Conservation (phyloP, 1,140 invertebrate species). For the Drosophila simulans region DNA sequence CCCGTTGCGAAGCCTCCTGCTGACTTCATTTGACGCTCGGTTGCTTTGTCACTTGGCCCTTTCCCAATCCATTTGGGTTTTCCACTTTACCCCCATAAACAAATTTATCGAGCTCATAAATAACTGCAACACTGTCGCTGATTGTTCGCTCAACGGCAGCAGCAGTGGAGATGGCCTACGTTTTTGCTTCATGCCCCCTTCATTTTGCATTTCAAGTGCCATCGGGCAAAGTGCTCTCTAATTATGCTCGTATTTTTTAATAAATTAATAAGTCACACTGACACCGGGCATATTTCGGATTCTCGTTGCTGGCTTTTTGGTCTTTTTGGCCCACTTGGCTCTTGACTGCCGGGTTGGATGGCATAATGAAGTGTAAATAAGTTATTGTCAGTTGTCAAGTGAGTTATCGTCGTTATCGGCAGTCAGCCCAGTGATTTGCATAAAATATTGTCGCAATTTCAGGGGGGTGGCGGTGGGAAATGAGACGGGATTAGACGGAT, state of each 20-base stretch:
- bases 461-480: not conserved
- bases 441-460: slow-evolving; percentile 73
- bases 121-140: slow-evolving; percentile 81
- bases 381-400: slow-evolving; percentile 82
- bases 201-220: slow-evolving; percentile 79
- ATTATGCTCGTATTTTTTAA: slow-evolving; percentile 81
- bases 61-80: not conserved
- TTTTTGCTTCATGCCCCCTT: not conserved
- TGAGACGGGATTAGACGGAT: slow-evolving; percentile 22
- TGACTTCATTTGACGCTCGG: slow-evolving; percentile 77
- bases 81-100: slow-evolving; percentile 65
- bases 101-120: slow-evolving; percentile 84
- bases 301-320: not conserved
- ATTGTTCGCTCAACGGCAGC: slow-evolving; percentile 72
- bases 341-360: slow-evolving; percentile 13
- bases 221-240: slow-evolving; percentile 81
- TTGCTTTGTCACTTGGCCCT: slow-evolving; percentile 28
- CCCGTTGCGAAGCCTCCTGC: slow-evolving; percentile 54
- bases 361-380: slow-evolving; percentile 83
- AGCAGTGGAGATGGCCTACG: slow-evolving; percentile 5
- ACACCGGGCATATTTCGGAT: slow-evolving; percentile 68
- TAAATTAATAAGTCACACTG: slow-evolving; percentile 81
- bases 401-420: slow-evolving; percentile 76
- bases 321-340: not conserved
- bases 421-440: slow-evolving; percentile 73